Percentiles rank a stretch among this genome's conserved stretches.
Evolutionary conservation across 2,113 vertebrate genomes (phyloP).

Genomic region (Pituophis catenifer): DNA sequence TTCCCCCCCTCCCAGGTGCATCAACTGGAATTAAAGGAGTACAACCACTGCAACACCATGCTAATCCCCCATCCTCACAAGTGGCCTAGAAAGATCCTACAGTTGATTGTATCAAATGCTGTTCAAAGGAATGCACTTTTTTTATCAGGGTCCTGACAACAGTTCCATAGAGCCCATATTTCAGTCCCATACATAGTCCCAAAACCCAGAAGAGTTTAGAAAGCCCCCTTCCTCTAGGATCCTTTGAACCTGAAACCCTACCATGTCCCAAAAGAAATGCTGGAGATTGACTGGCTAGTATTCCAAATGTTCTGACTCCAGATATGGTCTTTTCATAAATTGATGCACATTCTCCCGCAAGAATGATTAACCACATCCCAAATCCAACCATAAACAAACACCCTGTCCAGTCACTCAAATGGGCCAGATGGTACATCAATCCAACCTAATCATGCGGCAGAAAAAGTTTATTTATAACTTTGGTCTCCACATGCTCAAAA

Average conservation of each 20-base stretch:
- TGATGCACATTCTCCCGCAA: background rate
- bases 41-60: background rate
- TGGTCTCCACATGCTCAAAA: background rate
- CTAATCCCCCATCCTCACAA: background rate
- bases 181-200: background rate
- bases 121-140: background rate
- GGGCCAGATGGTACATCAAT: background rate
- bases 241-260: background rate
- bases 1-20: background rate
- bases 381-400: background rate
- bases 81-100: background rate
- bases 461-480: background rate
- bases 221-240: background rate
- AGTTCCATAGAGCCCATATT: background rate
- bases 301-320: background rate
- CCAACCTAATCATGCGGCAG: background rate
- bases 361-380: background rate
- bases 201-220: background rate
- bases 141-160: background rate
- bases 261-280: background rate
- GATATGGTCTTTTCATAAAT: background rate
- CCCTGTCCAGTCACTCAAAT: background rate
- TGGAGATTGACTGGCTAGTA: background rate
- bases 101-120: background rate
- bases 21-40: background rate